Conservation (phyloP, 2,797 vertebrate genomes). For the Karalla daura region DNA sequence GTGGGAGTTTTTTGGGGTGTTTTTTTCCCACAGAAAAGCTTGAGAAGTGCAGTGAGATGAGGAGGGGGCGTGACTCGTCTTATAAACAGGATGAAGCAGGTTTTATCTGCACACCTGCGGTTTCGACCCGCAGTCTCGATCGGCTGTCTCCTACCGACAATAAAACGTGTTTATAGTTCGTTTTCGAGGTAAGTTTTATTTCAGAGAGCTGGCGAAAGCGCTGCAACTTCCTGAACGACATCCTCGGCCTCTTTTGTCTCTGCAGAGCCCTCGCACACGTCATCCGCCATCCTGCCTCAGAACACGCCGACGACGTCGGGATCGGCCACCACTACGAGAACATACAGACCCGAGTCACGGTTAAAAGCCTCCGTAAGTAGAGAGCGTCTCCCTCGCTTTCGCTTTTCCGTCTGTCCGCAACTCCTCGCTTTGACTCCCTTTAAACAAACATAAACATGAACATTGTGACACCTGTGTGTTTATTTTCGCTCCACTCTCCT, state of each 20-base stretch:
- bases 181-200: neutral
- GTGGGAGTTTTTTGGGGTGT: too few species aligned
- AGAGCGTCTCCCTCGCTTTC: too few species aligned
- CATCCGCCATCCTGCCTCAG: constrained; percentile 92
- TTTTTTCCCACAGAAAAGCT: neutral
- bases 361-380: constrained; percentile 94
- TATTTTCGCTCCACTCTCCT: neutral
- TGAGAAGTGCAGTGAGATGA: neutral
- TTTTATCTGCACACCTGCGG: too few species aligned
- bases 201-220: neutral
- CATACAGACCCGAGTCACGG: constrained; percentile 87
- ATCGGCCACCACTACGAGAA: constrained; percentile 94
- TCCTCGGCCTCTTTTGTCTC: constrained; percentile 43
- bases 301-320: constrained; percentile 89
- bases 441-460: constrained; percentile 1
- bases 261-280: constrained; percentile 94
- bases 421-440: neutral
- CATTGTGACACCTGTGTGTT: neutral
- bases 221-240: constrained; percentile 1
- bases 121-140: neutral
- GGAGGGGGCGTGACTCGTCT: neutral
- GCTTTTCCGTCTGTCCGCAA: neutral
- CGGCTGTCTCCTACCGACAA: neutral
- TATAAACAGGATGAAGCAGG: too few species aligned
- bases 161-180: neutral